Conservation (phyloP, 2,113 vertebrate genomes). For the Argyrosomus japonicus region DNA sequence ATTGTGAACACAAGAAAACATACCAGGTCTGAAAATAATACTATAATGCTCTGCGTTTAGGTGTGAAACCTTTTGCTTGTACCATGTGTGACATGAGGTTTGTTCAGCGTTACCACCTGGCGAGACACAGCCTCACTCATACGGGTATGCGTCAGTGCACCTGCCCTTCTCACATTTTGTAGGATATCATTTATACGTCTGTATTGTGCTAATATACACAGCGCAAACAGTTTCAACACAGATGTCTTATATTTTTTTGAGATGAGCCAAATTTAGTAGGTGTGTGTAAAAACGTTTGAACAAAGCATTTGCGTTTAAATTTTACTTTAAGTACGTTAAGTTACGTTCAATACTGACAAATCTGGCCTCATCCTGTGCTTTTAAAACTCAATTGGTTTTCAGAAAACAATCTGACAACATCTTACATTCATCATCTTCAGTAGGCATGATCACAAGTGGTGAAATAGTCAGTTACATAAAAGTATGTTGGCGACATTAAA, state of each 20-base stretch:
- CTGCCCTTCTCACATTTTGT: slow-evolving; percentile 59
- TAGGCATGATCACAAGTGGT: neutral
- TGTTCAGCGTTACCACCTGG: slow-evolving; percentile 86
- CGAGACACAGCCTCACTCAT: too few species aligned
- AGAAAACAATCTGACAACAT: neutral
- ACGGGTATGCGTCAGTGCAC: slow-evolving; percentile 82
- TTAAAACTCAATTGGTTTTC: neutral
- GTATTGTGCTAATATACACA: slow-evolving; percentile 9
- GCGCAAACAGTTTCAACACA: neutral
- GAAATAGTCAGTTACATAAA: neutral
- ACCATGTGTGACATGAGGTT: slow-evolving; percentile 87
- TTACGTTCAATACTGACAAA: neutral
- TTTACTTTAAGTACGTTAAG: neutral
- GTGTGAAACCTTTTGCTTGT: slow-evolving; percentile 86
- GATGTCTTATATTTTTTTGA: neutral
- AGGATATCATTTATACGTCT: slow-evolving; percentile 8
- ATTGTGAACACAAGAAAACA: slow-evolving; percentile 67
- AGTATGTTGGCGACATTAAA: neutral
- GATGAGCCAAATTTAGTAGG: neutral
- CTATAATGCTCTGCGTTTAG: slow-evolving; percentile 82
- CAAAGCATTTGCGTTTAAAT: neutral
- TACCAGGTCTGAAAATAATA: slow-evolving; percentile 70
- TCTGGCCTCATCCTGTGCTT: neutral
- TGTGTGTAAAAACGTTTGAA: neutral
- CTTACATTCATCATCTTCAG: neutral